Conservation (phyloP, 2,888 invertebrate genomes). For the Cataglyphis albicans region DNA sequence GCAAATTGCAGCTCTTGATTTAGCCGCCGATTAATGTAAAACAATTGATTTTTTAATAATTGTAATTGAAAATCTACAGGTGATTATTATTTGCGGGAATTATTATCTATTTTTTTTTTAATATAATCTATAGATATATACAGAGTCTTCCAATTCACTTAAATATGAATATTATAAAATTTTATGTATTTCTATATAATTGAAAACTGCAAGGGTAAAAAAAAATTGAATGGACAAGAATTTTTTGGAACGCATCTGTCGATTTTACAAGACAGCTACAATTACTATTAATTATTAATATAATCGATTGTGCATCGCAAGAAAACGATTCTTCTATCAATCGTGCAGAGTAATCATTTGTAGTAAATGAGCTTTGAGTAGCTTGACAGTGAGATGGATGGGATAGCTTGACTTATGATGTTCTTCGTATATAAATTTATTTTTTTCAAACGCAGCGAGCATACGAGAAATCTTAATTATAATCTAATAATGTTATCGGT, state of each 20-base stretch:
- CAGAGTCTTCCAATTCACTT: slow-evolving; percentile 26
- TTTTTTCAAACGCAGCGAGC: slow-evolving; percentile 62
- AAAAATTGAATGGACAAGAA: neutral
- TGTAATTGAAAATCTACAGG: slow-evolving; percentile 14
- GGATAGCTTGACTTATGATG: slow-evolving; percentile 58
- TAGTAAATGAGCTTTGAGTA: neutral
- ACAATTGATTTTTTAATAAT: neutral
- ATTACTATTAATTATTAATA: neutral
- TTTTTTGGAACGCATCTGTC: neutral
- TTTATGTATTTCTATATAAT: neutral
- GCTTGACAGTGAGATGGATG: slow-evolving; percentile 46
- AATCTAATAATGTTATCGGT: slow-evolving; percentile 44
- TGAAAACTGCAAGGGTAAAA: slow-evolving; percentile 20
- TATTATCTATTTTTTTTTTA: slow-evolving; percentile 7
- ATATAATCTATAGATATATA: neutral
- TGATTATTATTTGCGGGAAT: neutral
- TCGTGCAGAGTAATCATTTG: neutral
- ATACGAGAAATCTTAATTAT: slow-evolving; percentile 55
- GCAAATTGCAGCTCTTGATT: slow-evolving; percentile 5
- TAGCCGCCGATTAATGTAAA: neutral
- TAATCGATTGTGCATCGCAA: neutral
- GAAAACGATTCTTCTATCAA: slow-evolving; percentile 1
- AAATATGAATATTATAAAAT: slow-evolving; percentile 17
- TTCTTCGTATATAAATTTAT: slow-evolving; percentile 66
- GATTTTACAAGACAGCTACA: slow-evolving; percentile 13